phyloP scores from a whole-genome alignment of 2,888 invertebrate genomes.

The Dolomedes plantarius region DNA sequence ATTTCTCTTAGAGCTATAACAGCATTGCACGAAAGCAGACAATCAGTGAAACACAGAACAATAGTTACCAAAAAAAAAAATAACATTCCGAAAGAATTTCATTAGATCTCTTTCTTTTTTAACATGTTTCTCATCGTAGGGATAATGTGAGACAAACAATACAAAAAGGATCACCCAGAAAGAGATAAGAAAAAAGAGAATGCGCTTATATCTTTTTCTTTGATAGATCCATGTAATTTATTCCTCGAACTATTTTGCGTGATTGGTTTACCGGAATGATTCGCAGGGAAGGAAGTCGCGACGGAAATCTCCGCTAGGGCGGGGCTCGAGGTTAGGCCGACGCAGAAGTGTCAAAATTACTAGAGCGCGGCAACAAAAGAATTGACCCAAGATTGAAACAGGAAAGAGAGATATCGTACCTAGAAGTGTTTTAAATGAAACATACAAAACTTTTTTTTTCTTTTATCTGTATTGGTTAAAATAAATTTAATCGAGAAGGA shows the following conservation, averaged over 20 bases:
- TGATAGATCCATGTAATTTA: not conserved
- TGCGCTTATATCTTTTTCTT: not conserved
- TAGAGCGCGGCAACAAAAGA: not conserved
- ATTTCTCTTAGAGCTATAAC: too few species aligned
- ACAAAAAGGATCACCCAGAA: not conserved
- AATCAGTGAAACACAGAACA: too few species aligned
- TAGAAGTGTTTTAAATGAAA: not conserved
- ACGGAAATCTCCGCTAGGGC: not conserved
- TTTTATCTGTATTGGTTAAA: too few species aligned
- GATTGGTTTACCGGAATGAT: not conserved
- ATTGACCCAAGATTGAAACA: not conserved
- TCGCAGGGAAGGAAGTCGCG: not conserved
- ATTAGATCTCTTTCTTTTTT: not conserved
- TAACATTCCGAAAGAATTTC: not conserved
- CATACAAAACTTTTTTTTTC: too few species aligned
- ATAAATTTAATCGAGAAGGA: too few species aligned
- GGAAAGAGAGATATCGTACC: not conserved
- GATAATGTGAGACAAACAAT: not conserved
- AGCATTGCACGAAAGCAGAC: too few species aligned
- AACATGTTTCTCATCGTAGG: not conserved
- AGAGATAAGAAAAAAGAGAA: not conserved
- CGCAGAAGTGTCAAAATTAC: not conserved
- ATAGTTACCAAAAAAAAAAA: too few species aligned
- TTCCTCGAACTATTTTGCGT: not conserved
- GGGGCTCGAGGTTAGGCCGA: slow-evolving; percentile 5